These are phyloP conservation scores for Atherinosoma microstoma DNA, from an alignment of 2,797 vertebrate species.

Conservation along the genomic window DNA sequence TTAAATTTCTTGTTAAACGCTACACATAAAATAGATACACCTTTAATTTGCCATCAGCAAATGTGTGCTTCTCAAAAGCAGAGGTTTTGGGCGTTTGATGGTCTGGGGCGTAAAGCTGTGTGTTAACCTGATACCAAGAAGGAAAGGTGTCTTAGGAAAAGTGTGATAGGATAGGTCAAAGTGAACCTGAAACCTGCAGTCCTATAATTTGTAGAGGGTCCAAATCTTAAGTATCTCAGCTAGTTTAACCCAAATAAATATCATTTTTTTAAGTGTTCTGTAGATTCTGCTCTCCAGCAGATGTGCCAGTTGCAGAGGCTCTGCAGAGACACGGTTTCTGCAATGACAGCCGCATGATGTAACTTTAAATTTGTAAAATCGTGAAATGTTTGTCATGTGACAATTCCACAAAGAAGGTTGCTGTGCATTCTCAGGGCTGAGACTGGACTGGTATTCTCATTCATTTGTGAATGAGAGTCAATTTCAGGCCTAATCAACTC, in stretches of 20 bases:
- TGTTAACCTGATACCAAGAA: too few species aligned
- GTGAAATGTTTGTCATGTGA: neutral
- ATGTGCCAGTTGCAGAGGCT: too few species aligned
- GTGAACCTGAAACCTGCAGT: too few species aligned
- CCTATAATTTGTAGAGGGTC: neutral
- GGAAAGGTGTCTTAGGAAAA: neutral
- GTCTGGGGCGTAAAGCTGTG: too few species aligned
- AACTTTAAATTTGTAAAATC: neutral
- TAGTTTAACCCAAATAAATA: neutral
- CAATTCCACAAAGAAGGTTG: neutral
- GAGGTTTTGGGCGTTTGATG: too few species aligned
- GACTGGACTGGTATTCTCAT: neutral
- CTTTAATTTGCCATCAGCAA: too few species aligned
- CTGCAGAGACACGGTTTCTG: too few species aligned
- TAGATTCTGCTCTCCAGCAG: neutral
- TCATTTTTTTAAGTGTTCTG: neutral
- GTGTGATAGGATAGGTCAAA: neutral
- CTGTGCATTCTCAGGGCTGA: neutral
- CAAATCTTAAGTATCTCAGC: neutral
- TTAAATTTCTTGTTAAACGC: too few species aligned
- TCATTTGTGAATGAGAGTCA: neutral
- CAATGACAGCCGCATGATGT: neutral
- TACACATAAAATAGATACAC: too few species aligned
- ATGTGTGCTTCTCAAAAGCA: too few species aligned
- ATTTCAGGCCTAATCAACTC: neutral